phyloP scores from a whole-genome alignment of 2,797 vertebrate species.

The Acipenser ruthenus region DNA sequence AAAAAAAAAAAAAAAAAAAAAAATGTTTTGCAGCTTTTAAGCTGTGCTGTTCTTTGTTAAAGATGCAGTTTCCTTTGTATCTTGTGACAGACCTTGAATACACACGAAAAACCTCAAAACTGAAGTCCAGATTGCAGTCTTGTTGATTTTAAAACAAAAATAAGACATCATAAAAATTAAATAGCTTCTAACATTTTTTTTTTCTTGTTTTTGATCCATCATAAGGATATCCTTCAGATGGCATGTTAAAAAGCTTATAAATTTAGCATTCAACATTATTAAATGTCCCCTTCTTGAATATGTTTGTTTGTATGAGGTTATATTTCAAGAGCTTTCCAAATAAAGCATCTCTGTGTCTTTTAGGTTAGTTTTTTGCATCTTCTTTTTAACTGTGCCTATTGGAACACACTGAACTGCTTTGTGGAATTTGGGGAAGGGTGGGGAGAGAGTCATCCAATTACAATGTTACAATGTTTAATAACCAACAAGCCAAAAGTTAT shows the following conservation, averaged over 20 bases:
- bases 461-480: no score
- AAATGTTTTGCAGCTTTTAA: no score
- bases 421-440: no score
- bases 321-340: background rate
- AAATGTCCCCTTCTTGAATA: background rate
- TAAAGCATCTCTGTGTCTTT: background rate
- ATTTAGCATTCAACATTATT: background rate
- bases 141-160: constrained; percentile 43
- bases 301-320: background rate
- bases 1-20: constrained; percentile 6
- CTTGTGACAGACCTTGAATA: constrained; percentile 39
- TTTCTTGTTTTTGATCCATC: background rate
- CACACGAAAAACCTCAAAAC: constrained; percentile 35
- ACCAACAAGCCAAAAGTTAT: background rate
- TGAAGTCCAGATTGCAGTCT: constrained; percentile 24
- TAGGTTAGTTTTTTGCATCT: background rate
- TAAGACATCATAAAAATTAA: constrained; percentile 21
- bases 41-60: constrained; percentile 34
- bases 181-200: constrained; percentile 6
- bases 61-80: constrained; percentile 46
- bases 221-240: constrained; percentile 1
- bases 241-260: background rate
- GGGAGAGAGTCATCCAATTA: no score
- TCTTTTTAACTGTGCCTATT: background rate
- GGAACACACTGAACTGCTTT: background rate